Base-by-base conservation (phyloP, 2,888 invertebrate genomes). In the Neuroscelio doddi region DNA sequence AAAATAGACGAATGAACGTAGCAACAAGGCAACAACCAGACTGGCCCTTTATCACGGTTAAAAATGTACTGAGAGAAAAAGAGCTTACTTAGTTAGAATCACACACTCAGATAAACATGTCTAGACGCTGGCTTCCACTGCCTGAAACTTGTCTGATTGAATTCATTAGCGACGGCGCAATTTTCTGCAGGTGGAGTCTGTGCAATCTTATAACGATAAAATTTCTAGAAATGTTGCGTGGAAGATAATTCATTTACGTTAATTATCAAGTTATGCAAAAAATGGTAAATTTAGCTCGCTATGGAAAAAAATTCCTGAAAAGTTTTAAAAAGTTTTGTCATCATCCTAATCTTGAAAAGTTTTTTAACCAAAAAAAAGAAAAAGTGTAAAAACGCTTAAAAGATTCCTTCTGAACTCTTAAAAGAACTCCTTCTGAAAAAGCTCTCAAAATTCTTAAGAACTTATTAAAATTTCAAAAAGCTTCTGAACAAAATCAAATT, bases 131-230 rank as follows among this genome's bases (percentile, higher is more conserved):
- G 49, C 49, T n/a, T n/a, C n/a, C n/a, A 58, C 39, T 50, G 62
- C 58, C 57, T 55, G 57, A 66, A 66, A 66, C 58, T 66, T 62
- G 58, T 62, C 62, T 66, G 62, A 66, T 66, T 66, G 65, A 61
- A 66, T 66, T 61, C 65, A 66, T 66, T 66, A 59, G 61, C 38
- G 29, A 34, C 15, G 42, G 41, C 49, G 49, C 57, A 62, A 50
- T 62, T 53, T 44, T 8, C 45, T 15, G 16, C 46, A n/a, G n/a
- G n/a, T n/a, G 27, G 36, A 45, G 24, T 36, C 10, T 12, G 14
- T n/a, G 15, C 3, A 15, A 36, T 14, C n/a, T 9, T 3, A 14
- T 14, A 36, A 9, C 15, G 1, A 3, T 2, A 3, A 36, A 4
- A 14, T 36, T 36, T 14, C n/a, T 30, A n/a, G 30, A 9, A 30